These are phyloP conservation scores for Mesoclemmys tuberculata DNA, from an alignment of 2,113 vertebrate genomes.

Conservation along the genomic window DNA sequence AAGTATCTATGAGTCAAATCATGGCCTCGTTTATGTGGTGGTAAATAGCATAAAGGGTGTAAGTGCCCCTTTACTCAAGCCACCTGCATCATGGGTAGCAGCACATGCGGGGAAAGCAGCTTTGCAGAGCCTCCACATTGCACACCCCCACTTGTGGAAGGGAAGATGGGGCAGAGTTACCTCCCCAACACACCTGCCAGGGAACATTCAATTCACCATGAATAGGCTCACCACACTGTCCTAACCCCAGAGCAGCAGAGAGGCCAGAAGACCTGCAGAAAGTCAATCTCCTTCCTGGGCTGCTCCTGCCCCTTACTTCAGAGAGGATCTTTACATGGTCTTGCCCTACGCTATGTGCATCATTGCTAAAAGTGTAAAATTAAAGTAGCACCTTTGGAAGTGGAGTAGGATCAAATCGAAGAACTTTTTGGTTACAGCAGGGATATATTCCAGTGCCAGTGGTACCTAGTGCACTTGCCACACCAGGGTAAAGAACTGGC, in stretches of 20 bases:
- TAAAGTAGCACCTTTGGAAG: constrained; percentile 85
- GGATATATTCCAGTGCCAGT: constrained; percentile 90
- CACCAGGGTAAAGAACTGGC: constrained; percentile 85
- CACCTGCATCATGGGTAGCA: too few relatives aligned
- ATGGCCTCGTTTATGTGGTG: neutral
- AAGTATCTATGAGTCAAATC: neutral
- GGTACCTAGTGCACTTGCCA: constrained; percentile 79
- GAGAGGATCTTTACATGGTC: neutral
- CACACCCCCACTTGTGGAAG: neutral
- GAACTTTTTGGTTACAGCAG: constrained; percentile 94
- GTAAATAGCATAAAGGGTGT: neutral
- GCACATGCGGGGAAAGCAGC: neutral
- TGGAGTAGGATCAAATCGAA: constrained; percentile 93
- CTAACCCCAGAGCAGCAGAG: neutral
- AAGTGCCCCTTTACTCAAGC: neutral
- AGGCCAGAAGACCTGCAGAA: neutral
- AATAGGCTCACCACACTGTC: neutral
- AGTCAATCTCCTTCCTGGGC: neutral
- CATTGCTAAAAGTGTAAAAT: neutral
- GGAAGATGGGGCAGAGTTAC: neutral
- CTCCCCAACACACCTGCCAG: neutral
- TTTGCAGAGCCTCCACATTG: neutral
- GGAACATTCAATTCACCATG: neutral
- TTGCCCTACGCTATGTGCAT: accelerated
- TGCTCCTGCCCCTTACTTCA: neutral